Evolutionary conservation across 2,888 invertebrate species (phyloP).

Genomic region (Cinara cedri): DNA sequence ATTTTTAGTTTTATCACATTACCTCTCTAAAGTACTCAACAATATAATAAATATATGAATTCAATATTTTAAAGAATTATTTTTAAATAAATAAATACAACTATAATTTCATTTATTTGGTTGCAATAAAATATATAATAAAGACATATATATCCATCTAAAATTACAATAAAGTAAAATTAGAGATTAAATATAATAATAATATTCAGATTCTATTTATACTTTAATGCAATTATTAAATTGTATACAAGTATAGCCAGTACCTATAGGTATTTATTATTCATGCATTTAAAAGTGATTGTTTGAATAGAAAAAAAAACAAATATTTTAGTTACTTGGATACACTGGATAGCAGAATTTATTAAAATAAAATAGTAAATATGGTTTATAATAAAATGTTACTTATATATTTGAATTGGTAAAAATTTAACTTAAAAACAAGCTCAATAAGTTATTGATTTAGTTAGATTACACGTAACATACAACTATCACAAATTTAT

Average conservation of each 20-base stretch:
- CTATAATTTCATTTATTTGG: constrained; percentile 55
- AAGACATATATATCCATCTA: not conserved
- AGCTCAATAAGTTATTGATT: not conserved
- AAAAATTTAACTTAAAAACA: not conserved
- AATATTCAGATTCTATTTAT: not conserved
- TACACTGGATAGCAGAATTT: no score
- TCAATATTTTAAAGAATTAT: constrained; percentile 62
- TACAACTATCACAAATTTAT: not conserved
- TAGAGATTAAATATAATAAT: not conserved
- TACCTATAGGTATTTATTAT: not conserved
- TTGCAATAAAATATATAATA: not conserved
- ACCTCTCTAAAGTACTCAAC: constrained; percentile 50
- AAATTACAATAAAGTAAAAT: not conserved
- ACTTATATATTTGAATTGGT: no score
- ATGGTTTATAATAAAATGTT: no score
- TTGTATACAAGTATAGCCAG: not conserved
- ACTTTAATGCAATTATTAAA: not conserved
- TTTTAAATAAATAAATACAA: constrained; percentile 62
- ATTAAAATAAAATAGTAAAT: no score
- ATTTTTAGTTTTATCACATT: constrained; percentile 28
- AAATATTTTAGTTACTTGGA: no score
- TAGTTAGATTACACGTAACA: not conserved
- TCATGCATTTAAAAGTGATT: not conserved
- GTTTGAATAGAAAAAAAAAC: not conserved
- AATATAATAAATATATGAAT: not conserved